Conservation (phyloP, 2,888 invertebrate species). For the Apamea monoglypha region DNA sequence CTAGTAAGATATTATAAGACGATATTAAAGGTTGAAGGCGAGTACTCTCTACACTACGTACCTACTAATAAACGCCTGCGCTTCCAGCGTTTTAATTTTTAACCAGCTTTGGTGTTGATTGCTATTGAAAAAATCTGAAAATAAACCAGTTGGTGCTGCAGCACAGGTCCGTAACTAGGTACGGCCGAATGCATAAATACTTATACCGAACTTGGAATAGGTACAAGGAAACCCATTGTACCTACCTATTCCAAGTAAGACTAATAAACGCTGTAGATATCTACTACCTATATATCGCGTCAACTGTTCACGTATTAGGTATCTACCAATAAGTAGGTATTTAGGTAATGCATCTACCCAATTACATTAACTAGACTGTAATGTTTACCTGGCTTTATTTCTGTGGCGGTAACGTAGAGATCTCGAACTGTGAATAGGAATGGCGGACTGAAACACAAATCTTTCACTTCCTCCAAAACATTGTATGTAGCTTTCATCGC, state of each 20-base stretch:
- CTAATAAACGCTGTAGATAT: neutral
- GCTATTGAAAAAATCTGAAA: neutral
- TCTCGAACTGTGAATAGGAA: constrained; percentile 91
- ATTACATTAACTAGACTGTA: neutral
- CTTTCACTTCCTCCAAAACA: constrained; percentile 92
- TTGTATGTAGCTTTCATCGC: constrained; percentile 87
- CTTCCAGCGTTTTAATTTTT: neutral
- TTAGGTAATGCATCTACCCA: neutral
- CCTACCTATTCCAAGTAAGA: neutral
- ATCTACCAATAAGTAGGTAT: neutral
- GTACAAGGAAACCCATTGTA: neutral
- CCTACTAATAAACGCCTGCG: neutral
- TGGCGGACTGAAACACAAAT: constrained; percentile 88
- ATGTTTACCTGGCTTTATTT: constrained; percentile 88
- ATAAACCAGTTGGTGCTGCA: neutral
- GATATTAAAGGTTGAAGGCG: neutral
- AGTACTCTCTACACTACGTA: too few relatives aligned
- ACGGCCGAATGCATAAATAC: neutral
- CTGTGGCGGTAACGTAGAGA: constrained; percentile 91
- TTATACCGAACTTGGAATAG: neutral
- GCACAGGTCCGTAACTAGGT: too few relatives aligned
- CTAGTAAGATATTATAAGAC: neutral
- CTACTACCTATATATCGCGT: neutral
- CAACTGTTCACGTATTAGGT: neutral
- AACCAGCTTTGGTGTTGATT: neutral